Evolutionary conservation across 2,797 vertebrate genomes (phyloP), one percentile per base, ranked within the genome.

Genomic region (Helostoma temminkii): DNA sequence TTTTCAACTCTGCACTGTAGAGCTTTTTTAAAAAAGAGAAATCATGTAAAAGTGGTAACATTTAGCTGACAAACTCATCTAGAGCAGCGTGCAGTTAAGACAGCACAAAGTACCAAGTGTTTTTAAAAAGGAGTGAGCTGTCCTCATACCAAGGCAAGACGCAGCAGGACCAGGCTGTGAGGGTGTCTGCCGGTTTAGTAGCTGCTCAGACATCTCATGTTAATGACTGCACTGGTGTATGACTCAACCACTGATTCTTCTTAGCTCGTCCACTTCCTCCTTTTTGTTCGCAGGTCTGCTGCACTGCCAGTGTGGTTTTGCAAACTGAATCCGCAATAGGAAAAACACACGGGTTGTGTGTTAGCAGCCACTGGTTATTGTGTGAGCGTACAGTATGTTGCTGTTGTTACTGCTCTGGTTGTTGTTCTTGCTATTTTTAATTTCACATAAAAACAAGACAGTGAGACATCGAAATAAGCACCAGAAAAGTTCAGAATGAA

Each of bases 61-160:
- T 54, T 55, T 16, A 24, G 10, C 56, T 65, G 55, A 66, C 12
- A 0, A 28, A 43, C 14, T 39, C 26, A 46, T 45, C 28, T 37
- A 36, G 25, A 72, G 55, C 45, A 50, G 41, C 34, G 65, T 34
- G 9, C 30, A 58, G 34, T 30, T 37, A 15, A 32, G 56, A 26
- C 7, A 21, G 46, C 49, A 74, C 46, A 67, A 34, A 66, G 65
- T 5, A 16, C 21, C 6, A 15, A 49, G n/a, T 64, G 78, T 72
- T 83, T 74, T 78, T 62, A 46, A 22, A 65, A 15, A 71, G 36
- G n/a, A 41, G 37, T 28, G 70, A 80, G 47, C 82, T 55, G 26
- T 72, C 41, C 73, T 87, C 80, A 71, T 81, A 50, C 72, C 14
- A 7, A 74, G 80, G 66, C 89, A 90, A 87, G 90, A 90, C 65